Percentiles rank a stretch among this genome's conserved stretches.
These are phyloP conservation scores for Ophiothrix spiculata DNA, from an alignment of 35 echinoderm and acorn worm genomes.

Conservation along the genomic window DNA sequence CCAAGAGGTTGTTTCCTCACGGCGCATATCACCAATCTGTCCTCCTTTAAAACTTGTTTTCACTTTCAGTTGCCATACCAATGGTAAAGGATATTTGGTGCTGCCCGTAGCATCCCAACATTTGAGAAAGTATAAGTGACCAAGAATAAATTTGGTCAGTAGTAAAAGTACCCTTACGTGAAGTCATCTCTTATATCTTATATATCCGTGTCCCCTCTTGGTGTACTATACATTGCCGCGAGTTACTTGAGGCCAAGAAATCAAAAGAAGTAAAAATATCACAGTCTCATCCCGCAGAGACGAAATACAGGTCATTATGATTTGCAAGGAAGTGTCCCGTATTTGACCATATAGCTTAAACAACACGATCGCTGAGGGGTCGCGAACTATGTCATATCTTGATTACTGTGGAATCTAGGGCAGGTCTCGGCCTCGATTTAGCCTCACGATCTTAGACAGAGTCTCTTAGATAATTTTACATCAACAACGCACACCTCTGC, in stretches of 20 bases:
- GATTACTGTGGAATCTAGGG: constrained; percentile 2
- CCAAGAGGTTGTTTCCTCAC: not conserved
- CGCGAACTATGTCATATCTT: constrained; percentile 4
- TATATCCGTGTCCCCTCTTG: not conserved
- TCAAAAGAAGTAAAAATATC: not conserved
- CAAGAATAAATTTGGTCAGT: not conserved
- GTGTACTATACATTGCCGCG: not conserved
- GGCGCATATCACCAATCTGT: not conserved
- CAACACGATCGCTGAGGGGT: not conserved
- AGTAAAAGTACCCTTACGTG: not conserved
- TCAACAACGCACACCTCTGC: constrained; percentile 6
- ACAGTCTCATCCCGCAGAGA: not conserved
- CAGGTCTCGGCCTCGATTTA: constrained; percentile 1
- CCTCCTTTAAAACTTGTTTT: not conserved
- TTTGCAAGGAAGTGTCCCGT: not conserved
- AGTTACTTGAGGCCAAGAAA: constrained; percentile 1
- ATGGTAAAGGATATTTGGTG: not conserved
- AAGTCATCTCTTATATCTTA: not conserved
- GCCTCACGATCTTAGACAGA: not conserved
- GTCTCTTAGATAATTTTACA: not conserved
- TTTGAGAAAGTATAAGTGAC: not conserved
- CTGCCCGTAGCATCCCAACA: not conserved
- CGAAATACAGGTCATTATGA: not conserved
- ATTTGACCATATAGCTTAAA: constrained; percentile 6
- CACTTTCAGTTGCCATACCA: too few relatives aligned